Conservation (phyloP, 2,888 invertebrate species). For the Neoitamus cyanurus region DNA sequence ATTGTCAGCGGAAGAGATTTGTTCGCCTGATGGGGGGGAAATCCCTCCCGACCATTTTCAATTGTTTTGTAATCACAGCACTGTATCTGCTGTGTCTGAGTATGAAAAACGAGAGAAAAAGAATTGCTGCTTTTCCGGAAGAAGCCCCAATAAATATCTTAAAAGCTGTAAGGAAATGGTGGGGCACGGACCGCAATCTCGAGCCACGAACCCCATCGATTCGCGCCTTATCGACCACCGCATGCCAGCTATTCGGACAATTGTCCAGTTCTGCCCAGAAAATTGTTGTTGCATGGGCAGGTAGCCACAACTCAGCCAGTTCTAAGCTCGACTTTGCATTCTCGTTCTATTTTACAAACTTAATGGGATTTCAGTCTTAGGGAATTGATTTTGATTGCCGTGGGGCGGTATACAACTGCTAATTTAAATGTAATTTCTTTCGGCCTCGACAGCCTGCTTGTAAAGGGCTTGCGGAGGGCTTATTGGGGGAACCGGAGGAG, state of each 20-base stretch:
- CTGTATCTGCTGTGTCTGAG: neutral
- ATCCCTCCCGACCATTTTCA: neutral
- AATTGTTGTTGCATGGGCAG: neutral
- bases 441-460: neutral
- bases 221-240: neutral
- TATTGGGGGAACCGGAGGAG: neutral
- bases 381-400: constrained; percentile 23
- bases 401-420: neutral
- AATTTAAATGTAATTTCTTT: constrained; percentile 34
- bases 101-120: neutral
- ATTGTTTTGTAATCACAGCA: neutral
- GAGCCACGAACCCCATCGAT: neutral
- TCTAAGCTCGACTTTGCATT: neutral
- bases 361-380: constrained; percentile 18
- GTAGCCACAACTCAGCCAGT: neutral
- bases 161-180: neutral
- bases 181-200: neutral
- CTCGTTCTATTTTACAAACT: neutral
- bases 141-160: neutral
- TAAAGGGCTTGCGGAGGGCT: neutral
- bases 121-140: neutral
- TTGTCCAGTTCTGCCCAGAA: neutral
- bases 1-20: neutral
- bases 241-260: neutral
- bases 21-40: no score